Evolutionary conservation across 2,797 vertebrate genomes (phyloP).

Genomic region (Apogon hyalosoma): DNA sequence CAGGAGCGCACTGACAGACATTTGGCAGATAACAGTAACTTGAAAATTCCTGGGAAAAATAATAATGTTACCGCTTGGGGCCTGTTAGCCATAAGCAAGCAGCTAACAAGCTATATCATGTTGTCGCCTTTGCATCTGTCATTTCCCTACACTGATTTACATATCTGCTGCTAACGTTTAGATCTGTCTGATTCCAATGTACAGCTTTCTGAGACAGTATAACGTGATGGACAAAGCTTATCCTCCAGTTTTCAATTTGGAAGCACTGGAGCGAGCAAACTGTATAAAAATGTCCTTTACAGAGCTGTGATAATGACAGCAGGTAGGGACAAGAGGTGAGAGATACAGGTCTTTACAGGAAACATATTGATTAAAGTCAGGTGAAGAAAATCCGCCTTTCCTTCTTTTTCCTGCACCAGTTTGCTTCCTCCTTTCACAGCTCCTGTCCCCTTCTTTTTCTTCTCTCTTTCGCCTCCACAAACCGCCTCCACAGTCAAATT

Average conservation of each 20-base stretch:
- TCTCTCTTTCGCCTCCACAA: slow-evolving; percentile 65
- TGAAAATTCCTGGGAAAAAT: no score
- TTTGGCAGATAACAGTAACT: no score
- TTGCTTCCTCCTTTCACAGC: slow-evolving; percentile 26
- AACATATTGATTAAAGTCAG: slow-evolving; percentile 1
- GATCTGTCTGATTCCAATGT: no score
- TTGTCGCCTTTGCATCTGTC: no score
- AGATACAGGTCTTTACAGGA: neutral
- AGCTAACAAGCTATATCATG: no score
- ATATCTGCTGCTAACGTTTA: no score
- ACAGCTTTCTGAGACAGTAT: no score
- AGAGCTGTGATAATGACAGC: neutral
- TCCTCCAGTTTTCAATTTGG: neutral
- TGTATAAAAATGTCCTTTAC: neutral
- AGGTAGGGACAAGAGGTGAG: neutral
- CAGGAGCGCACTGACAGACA: no score
- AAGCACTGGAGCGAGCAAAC: neutral
- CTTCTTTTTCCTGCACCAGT: slow-evolving; percentile 13
- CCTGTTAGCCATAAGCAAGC: no score
- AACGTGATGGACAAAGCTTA: no score
- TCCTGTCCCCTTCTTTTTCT: slow-evolving; percentile 44
- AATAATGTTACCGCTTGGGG: no score
- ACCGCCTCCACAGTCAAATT: slow-evolving; percentile 79
- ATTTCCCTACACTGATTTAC: no score
- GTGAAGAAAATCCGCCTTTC: neutral